Percentiles rank a stretch among this genome's conserved stretches.
phyloP scores from a whole-genome alignment of 2,888 invertebrate genomes.

The Lasius platythorax region DNA sequence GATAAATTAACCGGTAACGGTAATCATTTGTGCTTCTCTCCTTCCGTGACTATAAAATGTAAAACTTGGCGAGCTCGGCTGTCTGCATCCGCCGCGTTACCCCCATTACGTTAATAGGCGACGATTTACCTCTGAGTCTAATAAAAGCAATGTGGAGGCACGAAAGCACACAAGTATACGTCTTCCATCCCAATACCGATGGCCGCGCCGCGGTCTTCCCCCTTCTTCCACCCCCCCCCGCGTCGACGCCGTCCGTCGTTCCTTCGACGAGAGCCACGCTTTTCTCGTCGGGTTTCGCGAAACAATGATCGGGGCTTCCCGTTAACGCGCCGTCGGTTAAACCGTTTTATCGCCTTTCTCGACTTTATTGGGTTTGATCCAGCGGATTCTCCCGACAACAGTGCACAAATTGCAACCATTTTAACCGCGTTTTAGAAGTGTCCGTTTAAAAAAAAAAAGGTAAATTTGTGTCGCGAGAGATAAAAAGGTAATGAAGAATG shows the following conservation, averaged over 20 bases:
- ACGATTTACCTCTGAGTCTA: slow-evolving; percentile 59
- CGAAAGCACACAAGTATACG: slow-evolving; percentile 29
- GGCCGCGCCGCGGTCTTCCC: background rate
- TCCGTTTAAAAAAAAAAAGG: background rate
- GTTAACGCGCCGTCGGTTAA: slow-evolving; percentile 61
- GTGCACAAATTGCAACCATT: slow-evolving; percentile 48
- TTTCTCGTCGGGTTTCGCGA: slow-evolving; percentile 53
- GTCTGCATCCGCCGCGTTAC: slow-evolving; percentile 49
- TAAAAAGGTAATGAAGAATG: background rate
- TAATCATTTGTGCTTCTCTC: slow-evolving; percentile 55
- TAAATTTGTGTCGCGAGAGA: slow-evolving; percentile 30
- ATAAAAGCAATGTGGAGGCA: slow-evolving; percentile 39
- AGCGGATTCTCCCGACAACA: slow-evolving; percentile 22
- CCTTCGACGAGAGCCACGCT: slow-evolving; percentile 41
- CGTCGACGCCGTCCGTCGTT: slow-evolving; percentile 10
- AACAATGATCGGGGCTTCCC: slow-evolving; percentile 62
- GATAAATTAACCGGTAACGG: slow-evolving; percentile 56
- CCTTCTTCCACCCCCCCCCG: background rate
- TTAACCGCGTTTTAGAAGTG: slow-evolving; percentile 35
- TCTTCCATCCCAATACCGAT: slow-evolving; percentile 29
- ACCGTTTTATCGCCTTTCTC: slow-evolving; percentile 58
- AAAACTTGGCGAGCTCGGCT: slow-evolving; percentile 49
- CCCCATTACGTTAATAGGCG: slow-evolving; percentile 66
- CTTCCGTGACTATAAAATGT: slow-evolving; percentile 10
- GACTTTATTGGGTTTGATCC: slow-evolving; percentile 50